Percentiles rank a stretch among this genome's conserved stretches.
phyloP scores from a whole-genome alignment of 1,140 invertebrate species.

The Lasioglossum baleicum region DNA sequence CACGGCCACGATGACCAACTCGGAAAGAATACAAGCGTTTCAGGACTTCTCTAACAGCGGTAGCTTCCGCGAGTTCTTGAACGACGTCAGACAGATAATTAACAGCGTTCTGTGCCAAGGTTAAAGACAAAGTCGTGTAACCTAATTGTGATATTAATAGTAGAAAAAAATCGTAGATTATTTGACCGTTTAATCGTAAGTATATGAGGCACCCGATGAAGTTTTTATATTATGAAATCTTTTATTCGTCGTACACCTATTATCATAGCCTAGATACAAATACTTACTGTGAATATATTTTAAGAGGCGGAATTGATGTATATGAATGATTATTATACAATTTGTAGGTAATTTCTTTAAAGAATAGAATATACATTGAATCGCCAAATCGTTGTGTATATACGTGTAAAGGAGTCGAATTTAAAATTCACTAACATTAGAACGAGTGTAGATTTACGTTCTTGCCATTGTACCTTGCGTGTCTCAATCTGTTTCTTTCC shows the following conservation, averaged over 20 bases:
- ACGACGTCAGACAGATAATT: constrained; percentile 72
- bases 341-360: constrained; percentile 13
- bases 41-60: constrained; percentile 65
- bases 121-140: constrained; percentile 22
- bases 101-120: constrained; percentile 49
- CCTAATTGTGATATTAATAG: constrained; percentile 30
- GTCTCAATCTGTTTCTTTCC: not conserved
- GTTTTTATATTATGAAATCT: constrained; percentile 20
- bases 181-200: not conserved
- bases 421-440: not conserved
- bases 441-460: not conserved
- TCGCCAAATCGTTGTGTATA: not conserved
- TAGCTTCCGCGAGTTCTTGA: constrained; percentile 71
- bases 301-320: constrained; percentile 14
- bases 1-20: constrained; percentile 66
- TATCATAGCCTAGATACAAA: not conserved
- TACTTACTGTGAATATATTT: constrained; percentile 33
- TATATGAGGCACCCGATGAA: not conserved
- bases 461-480: not conserved
- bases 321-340: constrained; percentile 27
- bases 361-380: constrained; percentile 15
- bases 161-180: not conserved
- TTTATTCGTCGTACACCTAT: constrained; percentile 6
- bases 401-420: not conserved
- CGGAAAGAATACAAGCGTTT: constrained; percentile 70